Conservation (phyloP, 2,888 invertebrate species). For the Aspidiotus rigidus region DNA sequence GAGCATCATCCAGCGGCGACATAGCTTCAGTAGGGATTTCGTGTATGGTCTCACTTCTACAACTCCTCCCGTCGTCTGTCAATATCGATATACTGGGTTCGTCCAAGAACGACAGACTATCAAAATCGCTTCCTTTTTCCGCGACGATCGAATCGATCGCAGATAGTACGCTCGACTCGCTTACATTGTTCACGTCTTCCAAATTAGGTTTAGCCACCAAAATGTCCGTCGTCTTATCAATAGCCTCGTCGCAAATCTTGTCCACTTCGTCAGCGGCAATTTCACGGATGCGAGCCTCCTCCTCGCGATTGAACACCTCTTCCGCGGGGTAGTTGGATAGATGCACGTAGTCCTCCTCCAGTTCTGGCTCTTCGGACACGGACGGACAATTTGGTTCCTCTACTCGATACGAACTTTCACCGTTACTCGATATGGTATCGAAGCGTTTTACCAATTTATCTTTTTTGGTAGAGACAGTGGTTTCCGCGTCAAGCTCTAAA, state of each 20-base stretch:
- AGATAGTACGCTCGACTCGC: conserved; percentile 29
- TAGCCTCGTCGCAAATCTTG: conserved; percentile 38
- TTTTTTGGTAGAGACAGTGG: background rate
- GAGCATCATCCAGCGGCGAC: conserved; percentile 16
- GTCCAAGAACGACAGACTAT: conserved; percentile 28
- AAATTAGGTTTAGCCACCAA: conserved; percentile 16
- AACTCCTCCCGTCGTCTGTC: conserved; percentile 8
- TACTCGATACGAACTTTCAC: conserved; percentile 25
- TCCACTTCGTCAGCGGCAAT: conserved; percentile 38
- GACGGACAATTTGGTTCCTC: conserved; percentile 29
- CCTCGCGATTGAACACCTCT: conserved; percentile 28
- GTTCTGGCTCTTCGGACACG: conserved; percentile 25
- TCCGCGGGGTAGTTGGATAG: background rate
- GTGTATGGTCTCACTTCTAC: conserved; percentile 5
- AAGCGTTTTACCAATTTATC: conserved; percentile 23
- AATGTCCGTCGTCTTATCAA: conserved; percentile 37
- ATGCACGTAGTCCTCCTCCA: conserved; percentile 11
- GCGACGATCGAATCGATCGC: conserved; percentile 28
- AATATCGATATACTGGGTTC: conserved; percentile 25
- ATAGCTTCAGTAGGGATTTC: background rate
- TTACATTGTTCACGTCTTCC: conserved; percentile 14
- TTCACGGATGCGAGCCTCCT: conserved; percentile 35
- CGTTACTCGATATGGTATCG: conserved; percentile 32
- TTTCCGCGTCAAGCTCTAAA: conserved; percentile 12
- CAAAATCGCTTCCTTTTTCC: conserved; percentile 32